Base-by-base conservation (phyloP, 1,140 invertebrate species). In the Cecropterus lyciades region DNA sequence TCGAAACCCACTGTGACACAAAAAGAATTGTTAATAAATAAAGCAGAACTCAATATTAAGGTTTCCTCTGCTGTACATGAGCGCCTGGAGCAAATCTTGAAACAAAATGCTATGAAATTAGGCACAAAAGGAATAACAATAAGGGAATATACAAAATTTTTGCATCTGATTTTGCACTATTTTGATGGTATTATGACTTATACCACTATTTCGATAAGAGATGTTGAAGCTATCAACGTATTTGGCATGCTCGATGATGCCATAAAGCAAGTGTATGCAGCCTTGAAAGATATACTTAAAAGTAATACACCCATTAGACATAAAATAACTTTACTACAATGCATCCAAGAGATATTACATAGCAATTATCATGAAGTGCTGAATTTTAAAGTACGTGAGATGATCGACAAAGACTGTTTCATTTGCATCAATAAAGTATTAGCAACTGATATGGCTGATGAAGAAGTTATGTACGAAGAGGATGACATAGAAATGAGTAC, bases 321-420 rank as follows among this genome's bases (percentile, higher is more conserved):
- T 5, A 86, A 88, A 72, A 70, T 84, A 10, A 64, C 40, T 13
- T 37, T 83, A 17, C 48, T 89, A 17, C 69, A 80, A 67, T 49
- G 40, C 24, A 17, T 89, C 6, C 77, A 79, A 63, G 16, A 56
- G 5, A 68, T 91, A 6, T 48, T 88, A 20, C 13, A 75, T 13
- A 57, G 60, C n/a, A 79, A 91, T 60, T 87, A 84, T 68, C 37
- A 77, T 48, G 3, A 45, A 10, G 27, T 85, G 24, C 17, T 86
- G 5, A 75, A 72, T 24, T 20, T 8, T 1, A 69, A 78, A 60
- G 48, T 87, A 30, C 74, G 86, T 4, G 24, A 52, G 9, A 65
- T 65, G 67, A 72, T 85, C 20, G 64, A 84, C 33, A 75, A 71
- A 40, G 77, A 82, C 20, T 80, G 85, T 43, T 85, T 92, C 49